These are phyloP conservation scores for Bambusicola thoracicus DNA, from an alignment of 2,113 vertebrate species.

Conservation along the genomic window DNA sequence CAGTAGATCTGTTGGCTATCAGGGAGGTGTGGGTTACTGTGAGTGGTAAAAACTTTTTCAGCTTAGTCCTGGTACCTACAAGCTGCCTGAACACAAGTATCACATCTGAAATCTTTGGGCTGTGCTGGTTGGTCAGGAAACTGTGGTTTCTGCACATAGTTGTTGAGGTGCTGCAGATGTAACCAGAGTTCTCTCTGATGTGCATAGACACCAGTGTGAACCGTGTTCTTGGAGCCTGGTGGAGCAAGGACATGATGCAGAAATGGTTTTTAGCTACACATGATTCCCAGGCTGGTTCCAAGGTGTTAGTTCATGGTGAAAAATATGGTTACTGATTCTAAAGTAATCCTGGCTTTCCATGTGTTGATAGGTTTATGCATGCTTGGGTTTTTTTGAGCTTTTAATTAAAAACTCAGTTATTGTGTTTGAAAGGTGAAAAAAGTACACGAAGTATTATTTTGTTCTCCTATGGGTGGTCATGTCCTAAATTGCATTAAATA, in stretches of 20 bases:
- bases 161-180: not conserved
- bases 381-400: not conserved
- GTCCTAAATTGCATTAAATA: not conserved
- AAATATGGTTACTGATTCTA: not conserved
- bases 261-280: slow-evolving; percentile 12
- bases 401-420: not conserved
- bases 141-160: accelerated
- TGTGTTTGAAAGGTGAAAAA: not conserved
- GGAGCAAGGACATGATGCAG: not conserved
- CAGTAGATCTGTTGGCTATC: not conserved
- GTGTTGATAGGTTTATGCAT: not conserved
- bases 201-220: not conserved
- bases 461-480: not conserved
- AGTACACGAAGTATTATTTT: not conserved
- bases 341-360: not conserved
- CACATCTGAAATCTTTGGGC: not conserved
- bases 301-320: slow-evolving; percentile 13
- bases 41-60: not conserved
- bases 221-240: not conserved
- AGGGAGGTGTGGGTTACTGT: not conserved
- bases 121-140: not conserved
- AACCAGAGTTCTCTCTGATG: not conserved
- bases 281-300: slow-evolving; percentile 10
- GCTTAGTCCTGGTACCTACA: not conserved
- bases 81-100: not conserved